A percentile compares a stretch with the other conserved stretches of the same genome.
Conservation (phyloP, 2,888 invertebrate genomes). For the Melanostoma scalare region DNA sequence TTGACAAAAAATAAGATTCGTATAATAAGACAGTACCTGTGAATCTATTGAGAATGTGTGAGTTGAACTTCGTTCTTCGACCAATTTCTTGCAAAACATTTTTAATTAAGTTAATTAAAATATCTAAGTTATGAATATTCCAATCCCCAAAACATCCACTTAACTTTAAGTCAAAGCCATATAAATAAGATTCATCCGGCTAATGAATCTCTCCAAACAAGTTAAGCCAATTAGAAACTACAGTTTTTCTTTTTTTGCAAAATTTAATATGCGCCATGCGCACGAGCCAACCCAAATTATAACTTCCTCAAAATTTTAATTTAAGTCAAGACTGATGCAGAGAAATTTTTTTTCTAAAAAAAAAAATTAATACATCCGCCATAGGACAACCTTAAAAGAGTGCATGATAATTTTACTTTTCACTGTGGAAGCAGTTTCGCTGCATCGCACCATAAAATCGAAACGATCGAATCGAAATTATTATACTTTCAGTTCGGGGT, state of each 20-base stretch:
- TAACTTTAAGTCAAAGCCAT: no score
- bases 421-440: not conserved
- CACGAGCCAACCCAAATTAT: not conserved
- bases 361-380: not conserved
- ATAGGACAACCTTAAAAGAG: not conserved
- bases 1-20: no score
- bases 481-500: slow-evolving; percentile 11
- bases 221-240: not conserved
- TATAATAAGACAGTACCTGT: no score
- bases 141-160: no score
- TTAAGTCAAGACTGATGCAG: not conserved
- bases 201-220: not conserved
- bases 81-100: no score
- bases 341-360: not conserved
- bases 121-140: no score
- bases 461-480: not conserved
- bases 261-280: not conserved
- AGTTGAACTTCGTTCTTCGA: no score
- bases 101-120: no score
- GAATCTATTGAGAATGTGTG: no score
- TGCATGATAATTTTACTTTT: not conserved
- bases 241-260: not conserved
- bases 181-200: no score
- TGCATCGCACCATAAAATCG: slow-evolving; percentile 1
- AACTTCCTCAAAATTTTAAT: not conserved